Evolutionary conservation across 2,113 vertebrate genomes (phyloP).

Genomic region (Xiphophorus maculatus): DNA sequence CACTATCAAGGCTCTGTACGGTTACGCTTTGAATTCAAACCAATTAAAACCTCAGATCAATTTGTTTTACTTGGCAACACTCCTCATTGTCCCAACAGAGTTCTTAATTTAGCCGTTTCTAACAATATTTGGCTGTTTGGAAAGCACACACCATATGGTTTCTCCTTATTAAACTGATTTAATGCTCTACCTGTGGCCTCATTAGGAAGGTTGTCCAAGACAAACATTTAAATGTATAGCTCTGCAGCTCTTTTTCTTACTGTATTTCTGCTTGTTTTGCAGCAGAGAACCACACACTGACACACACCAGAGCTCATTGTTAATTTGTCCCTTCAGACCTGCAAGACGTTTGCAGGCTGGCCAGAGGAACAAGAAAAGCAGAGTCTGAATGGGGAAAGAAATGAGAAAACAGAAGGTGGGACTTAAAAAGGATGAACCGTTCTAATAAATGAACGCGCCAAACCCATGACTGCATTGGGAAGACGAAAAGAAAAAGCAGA

Average conservation of each 20-base stretch:
- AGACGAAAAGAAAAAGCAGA: conserved; percentile 26
- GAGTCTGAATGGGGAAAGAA: conserved; percentile 1
- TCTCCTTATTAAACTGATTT: conserved; percentile 12
- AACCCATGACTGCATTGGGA: neutral
- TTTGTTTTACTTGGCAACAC: neutral
- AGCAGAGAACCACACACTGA: conserved; percentile 21
- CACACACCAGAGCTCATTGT: conserved; percentile 15
- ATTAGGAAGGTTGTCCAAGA: conserved; percentile 6
- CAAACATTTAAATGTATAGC: conserved; percentile 7
- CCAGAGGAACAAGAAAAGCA: neutral
- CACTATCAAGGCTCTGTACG: too few species aligned
- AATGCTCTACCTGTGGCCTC: neutral
- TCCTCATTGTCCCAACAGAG: neutral
- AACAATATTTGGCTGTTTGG: conserved; percentile 8
- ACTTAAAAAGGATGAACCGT: neutral
- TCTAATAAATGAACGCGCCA: conserved; percentile 4
- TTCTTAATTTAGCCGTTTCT: neutral
- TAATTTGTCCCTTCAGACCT: conserved; percentile 53
- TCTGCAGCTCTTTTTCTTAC: conserved; percentile 31
- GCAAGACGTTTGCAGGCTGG: conserved; percentile 26
- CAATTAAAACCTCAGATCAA: neutral
- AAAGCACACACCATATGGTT: neutral
- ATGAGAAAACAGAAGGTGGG: neutral
- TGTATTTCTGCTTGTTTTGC: conserved; percentile 33
- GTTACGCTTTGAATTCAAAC: neutral